A percentile compares a stretch with the other conserved stretches of the same genome.
phyloP scores from a whole-genome alignment of 2,113 vertebrate species.

The Fukomys damarensis region DNA sequence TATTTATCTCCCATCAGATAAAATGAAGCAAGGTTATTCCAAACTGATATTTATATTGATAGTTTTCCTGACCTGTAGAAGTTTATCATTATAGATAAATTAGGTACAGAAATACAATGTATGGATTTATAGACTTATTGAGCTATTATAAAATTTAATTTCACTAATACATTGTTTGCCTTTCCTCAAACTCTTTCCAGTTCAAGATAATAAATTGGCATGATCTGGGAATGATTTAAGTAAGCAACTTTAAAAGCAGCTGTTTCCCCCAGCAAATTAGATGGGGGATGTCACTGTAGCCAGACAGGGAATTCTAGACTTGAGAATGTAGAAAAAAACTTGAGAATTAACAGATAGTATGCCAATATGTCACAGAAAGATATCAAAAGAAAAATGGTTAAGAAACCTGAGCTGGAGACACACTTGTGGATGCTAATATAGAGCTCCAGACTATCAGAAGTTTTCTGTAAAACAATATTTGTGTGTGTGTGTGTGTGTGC shows the following conservation, averaged over 20 bases:
- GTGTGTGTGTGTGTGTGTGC: no score
- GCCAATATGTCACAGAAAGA: neutral
- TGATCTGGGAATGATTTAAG: neutral
- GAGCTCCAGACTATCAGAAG: neutral
- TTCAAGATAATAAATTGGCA: neutral
- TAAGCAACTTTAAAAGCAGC: neutral
- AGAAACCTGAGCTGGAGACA: neutral
- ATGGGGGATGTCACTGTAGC: neutral
- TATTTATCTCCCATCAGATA: slow-evolving; percentile 27
- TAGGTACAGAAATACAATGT: neutral
- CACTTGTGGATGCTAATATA: neutral
- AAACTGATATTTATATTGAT: slow-evolving; percentile 18
- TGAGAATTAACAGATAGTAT: neutral
- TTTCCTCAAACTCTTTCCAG: slow-evolving; percentile 32
- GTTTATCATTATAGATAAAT: slow-evolving; percentile 24
- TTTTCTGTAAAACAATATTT: neutral
- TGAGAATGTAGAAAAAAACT: neutral
- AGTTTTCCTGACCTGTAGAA: slow-evolving; percentile 37
- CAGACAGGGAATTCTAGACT: neutral
- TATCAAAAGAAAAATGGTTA: neutral
- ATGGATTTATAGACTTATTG: neutral
- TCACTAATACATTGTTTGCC: neutral
- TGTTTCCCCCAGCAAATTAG: neutral
- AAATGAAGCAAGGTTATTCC: neutral
- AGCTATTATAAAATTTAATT: neutral